Evolutionary conservation across 2,888 invertebrate genomes (phyloP), one percentile per base, ranked within the genome.

Genomic region (Lottia scabra): DNA sequence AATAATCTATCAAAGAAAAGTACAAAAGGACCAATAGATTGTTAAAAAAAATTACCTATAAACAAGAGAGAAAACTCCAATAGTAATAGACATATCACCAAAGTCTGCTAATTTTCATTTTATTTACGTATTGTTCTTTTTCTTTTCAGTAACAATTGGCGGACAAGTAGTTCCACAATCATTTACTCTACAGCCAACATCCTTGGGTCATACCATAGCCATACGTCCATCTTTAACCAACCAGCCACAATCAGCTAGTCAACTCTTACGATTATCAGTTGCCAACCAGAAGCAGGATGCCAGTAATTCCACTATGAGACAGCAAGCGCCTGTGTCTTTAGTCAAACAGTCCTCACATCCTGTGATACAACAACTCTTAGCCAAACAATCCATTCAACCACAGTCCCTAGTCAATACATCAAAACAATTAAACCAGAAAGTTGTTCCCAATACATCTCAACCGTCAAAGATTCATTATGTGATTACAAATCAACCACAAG

Each of bases 351-450:
- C 67, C 0, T 76, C 81, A 15, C 81, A 82, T 68, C 83, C 83
- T 10, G 81, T 80, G n/a, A 83, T 81, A 38, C 83, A 83, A 70
- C 78, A 80, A 65, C 74, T 82, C 46, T 71, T 82, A 30, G 38
- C 72, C 15, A 67, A 68, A 23, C 65, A 68, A 63, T 26, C 44
- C 45, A 30, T 38, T 8, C 30, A 27, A 15, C 19, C 30, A 43
- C 19, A 23, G 16, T n/a, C 63, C 30, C 15, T 30, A 23, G n/a
- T 45, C 38, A 62, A 38, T n/a, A 63, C 27, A 16, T 56, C 56
- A 15, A 15, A 38, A 13, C 48, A 27, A 27, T 27, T 46, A 10
- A 23, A n/a, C n/a, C 45, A 46, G 19, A 23, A 45, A 48, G 23
- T 12, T 10, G 26, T 15, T 23, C 16, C 48, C 12, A 26, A 16